Base-by-base conservation (phyloP, 30 jellyfish, hydroid and myxozoan species). In the Aurelia coerulea region DNA sequence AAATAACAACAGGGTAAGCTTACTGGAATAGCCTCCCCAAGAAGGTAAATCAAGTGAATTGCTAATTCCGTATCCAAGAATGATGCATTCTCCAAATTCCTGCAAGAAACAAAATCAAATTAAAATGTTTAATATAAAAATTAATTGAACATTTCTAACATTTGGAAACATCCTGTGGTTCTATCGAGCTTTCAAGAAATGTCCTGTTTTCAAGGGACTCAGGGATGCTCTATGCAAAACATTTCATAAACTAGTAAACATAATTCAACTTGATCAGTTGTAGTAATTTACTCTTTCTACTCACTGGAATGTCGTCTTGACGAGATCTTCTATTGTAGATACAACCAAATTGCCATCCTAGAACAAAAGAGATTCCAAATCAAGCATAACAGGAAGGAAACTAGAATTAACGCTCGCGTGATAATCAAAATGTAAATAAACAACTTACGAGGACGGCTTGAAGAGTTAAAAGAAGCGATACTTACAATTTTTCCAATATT, bases 11-110 rank as follows among this genome's bases (percentile, higher is more conserved):
- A 23, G 29, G 6, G 6, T 39, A 56, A 59, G 60, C 97, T 15
- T 94, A 94, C 99, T 76, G 97, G 99, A 76, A 89, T 70, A 7
- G 97, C 96, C 62, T 94, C 99, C 6, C 97, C 99, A 10, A 94
- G 90, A n/a, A 92, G 85, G 62, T 94, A 94, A 17, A 94, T 59
- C 10, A 85, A 80, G 59, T 94, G 83, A 19, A 94, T 80, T 17
- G 97, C 95, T 31, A 94, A 62, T 62, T 94, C 99, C 11, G 90
- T 70, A 65, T 94, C 99, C 23, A 83, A 19, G 66, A 83, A 78
- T n/a, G 97, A 63, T 29, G 83, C 71, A 18, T 64, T 74, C 73
- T 85, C 97, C 90, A 95, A 67, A 59, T 89, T 86, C 50, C 99
- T 94, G 31, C 2, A 79, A 66, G n/a, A 56, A 54, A 56, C 39